Evolutionary conservation across 2,888 invertebrate genomes (phyloP).

Genomic region (Agonopterix heracliana): DNA sequence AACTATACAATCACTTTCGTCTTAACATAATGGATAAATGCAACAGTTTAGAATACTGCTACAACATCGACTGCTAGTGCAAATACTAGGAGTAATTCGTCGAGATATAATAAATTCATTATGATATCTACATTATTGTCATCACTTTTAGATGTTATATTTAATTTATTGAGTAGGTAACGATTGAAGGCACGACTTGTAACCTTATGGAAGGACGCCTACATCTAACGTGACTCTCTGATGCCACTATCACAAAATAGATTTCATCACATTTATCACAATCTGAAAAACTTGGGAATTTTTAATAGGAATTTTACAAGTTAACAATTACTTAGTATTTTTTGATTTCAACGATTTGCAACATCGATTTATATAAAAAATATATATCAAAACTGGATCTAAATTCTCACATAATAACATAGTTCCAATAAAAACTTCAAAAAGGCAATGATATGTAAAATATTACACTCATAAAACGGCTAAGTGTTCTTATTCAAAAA

Average conservation of each 20-base stretch:
- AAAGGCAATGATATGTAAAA: constrained; percentile 34
- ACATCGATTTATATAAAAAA: constrained; percentile 5
- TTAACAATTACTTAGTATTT: constrained; percentile 11
- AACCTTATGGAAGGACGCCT: constrained; percentile 44
- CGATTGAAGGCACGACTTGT: constrained; percentile 44
- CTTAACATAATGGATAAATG: constrained; percentile 68
- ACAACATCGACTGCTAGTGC: neutral
- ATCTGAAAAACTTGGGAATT: constrained; percentile 51
- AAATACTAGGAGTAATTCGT: constrained; percentile 44
- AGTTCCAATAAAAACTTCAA: constrained; percentile 18
- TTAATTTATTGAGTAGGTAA: constrained; percentile 41
- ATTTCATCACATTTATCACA: constrained; percentile 73
- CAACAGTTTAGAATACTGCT: constrained; percentile 38
- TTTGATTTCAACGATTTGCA: constrained; percentile 21
- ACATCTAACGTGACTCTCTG: constrained; percentile 68
- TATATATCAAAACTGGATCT: constrained; percentile 14
- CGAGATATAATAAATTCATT: constrained; percentile 39
- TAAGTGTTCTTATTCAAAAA: constrained; percentile 19
- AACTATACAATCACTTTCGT: constrained; percentile 65
- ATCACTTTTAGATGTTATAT: constrained; percentile 26
- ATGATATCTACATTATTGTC: constrained; percentile 32
- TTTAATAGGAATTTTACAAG: constrained; percentile 21
- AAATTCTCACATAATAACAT: constrained; percentile 10
- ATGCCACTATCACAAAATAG: constrained; percentile 70
- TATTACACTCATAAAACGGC: constrained; percentile 18